These are phyloP conservation scores for Acrocephalus arundinaceus DNA, from an alignment of 2,113 vertebrate genomes.

Conservation along the genomic window DNA sequence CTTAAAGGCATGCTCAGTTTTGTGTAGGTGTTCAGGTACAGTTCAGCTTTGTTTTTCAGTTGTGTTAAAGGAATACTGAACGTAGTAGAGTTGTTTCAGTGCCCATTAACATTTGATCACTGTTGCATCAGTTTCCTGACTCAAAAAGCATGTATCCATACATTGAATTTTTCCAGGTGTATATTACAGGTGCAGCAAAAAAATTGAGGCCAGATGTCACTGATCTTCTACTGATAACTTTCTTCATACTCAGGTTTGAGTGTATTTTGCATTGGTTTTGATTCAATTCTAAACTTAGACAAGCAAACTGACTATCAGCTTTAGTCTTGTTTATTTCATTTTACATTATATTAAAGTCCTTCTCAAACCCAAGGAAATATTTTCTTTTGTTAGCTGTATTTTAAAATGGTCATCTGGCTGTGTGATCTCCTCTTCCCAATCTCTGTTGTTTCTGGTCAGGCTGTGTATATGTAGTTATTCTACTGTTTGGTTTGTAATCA, in stretches of 20 bases:
- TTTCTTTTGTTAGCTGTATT: background rate
- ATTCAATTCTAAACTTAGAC: background rate
- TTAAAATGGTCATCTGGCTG: background rate
- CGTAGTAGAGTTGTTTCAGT: background rate
- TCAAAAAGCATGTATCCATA: background rate
- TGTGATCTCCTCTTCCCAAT: background rate
- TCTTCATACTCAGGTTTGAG: background rate
- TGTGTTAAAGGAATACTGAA: background rate
- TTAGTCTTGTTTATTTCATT: background rate
- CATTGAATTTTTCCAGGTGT: background rate
- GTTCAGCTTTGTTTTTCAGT: background rate
- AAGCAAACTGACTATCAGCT: background rate
- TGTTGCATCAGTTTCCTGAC: background rate
- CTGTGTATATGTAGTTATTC: background rate
- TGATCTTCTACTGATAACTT: background rate
- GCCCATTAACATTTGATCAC: background rate
- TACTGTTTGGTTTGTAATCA: slow-evolving; percentile 29
- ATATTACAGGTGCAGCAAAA: background rate
- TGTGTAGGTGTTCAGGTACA: background rate
- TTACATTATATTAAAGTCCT: background rate
- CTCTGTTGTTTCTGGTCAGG: background rate
- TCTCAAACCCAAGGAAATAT: background rate
- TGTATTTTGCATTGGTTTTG: background rate
- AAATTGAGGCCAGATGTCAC: background rate
- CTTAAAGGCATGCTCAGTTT: background rate